A percentile compares a stretch with the other conserved stretches of the same genome.
These are phyloP conservation scores for Strigamia maritima DNA, from an alignment of 2,888 invertebrate species.

Conservation along the genomic window DNA sequence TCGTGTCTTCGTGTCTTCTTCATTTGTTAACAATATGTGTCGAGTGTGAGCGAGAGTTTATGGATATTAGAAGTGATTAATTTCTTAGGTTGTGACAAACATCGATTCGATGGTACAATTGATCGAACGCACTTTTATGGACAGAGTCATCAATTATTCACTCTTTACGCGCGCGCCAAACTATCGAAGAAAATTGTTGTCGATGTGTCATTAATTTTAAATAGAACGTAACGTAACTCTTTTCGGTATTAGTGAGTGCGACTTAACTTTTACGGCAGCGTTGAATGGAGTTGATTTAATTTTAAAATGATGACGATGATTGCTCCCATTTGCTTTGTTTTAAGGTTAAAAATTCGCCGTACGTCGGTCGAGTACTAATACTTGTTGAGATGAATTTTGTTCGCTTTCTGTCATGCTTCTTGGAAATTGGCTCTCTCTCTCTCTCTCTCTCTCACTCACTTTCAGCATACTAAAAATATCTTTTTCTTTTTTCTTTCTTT, in stretches of 20 bases:
- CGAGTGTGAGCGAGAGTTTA: too few relatives aligned
- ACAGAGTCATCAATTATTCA: background rate
- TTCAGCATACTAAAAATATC: background rate
- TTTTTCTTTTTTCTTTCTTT: background rate
- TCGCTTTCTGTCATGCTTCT: background rate
- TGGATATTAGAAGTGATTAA: too few relatives aligned
- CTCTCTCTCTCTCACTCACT: too few relatives aligned
- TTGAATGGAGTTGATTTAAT: slow-evolving; percentile 2
- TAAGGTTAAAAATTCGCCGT: background rate
- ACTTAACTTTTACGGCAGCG: background rate
- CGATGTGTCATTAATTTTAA: background rate
- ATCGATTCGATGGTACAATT: too few relatives aligned
- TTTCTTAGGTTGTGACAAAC: too few relatives aligned
- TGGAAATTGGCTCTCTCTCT: slow-evolving; percentile 27
- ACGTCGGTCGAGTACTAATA: slow-evolving; percentile 21
- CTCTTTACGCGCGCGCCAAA: background rate
- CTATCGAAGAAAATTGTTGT: background rate
- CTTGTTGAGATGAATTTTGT: slow-evolving; percentile 15
- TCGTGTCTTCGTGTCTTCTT: too few relatives aligned
- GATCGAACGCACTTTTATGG: background rate
- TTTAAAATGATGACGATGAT: slow-evolving; percentile 18
- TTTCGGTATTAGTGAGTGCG: background rate
- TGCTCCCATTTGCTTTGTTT: background rate
- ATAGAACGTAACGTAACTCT: too few relatives aligned
- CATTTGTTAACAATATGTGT: too few relatives aligned